Conservation (phyloP, 2,113 vertebrate species). For the Rana temporaria region DNA sequence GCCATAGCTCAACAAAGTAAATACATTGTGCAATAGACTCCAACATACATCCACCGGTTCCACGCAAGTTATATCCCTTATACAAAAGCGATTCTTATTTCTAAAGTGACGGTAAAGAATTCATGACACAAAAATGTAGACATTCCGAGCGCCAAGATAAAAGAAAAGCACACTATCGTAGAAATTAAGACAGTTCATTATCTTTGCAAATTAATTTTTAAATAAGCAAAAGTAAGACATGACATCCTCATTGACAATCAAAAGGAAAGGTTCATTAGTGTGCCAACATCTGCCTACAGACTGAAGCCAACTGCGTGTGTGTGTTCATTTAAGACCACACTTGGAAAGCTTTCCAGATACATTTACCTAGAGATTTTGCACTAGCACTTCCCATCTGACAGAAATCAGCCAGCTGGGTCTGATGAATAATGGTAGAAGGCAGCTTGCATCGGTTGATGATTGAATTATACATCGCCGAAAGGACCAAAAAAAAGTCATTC, state of each 20-base stretch:
- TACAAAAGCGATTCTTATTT: no score
- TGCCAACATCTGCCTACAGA: slow-evolving; percentile 69
- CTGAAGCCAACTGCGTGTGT: slow-evolving; percentile 63
- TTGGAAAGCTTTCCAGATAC: slow-evolving; percentile 68
- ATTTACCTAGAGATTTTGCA: slow-evolving; percentile 70
- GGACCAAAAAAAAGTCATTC: slow-evolving; percentile 65
- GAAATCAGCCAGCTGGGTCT: slow-evolving; percentile 72
- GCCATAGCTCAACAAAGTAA: no score
- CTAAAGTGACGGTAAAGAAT: no score
- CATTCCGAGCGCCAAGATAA: no score
- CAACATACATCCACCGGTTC: no score
- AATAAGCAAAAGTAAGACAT: slow-evolving; percentile 70
- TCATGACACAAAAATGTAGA: no score
- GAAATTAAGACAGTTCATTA: slow-evolving; percentile 32
- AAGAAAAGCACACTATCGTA: neutral
- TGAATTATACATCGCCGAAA: slow-evolving; percentile 69
- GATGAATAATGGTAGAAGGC: slow-evolving; percentile 74
- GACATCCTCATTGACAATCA: slow-evolving; percentile 64
- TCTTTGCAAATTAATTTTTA: slow-evolving; percentile 68
- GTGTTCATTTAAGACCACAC: slow-evolving; percentile 64
- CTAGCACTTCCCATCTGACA: slow-evolving; percentile 67
- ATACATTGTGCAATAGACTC: no score
- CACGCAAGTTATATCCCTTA: no score
- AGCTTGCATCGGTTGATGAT: slow-evolving; percentile 67
- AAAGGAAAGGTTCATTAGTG: slow-evolving; percentile 72